These are phyloP conservation scores for Rhabdomys dilectus DNA, from an alignment of 2,113 vertebrate species.

Conservation along the genomic window DNA sequence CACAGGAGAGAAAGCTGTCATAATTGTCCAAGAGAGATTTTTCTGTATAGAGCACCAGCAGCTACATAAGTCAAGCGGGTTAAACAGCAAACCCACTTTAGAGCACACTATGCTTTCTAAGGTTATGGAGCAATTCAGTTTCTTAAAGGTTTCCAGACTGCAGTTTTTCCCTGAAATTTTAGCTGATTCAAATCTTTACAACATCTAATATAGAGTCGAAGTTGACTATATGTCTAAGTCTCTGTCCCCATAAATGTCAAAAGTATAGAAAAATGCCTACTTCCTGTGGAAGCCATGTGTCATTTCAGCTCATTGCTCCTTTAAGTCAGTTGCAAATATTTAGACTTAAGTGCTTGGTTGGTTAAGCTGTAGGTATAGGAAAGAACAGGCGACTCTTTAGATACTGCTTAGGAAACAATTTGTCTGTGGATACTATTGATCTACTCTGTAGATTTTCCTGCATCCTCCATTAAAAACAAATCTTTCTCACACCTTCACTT, in stretches of 20 bases:
- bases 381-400: slow-evolving; percentile 18
- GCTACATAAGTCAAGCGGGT: not conserved
- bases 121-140: slow-evolving; percentile 14
- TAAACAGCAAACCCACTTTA: slow-evolving; percentile 26
- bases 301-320: slow-evolving; percentile 63
- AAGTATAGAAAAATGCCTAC: slow-evolving; percentile 62
- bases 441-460: slow-evolving; percentile 33
- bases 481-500: slow-evolving; percentile 32
- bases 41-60: not conserved
- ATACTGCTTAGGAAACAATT: slow-evolving; percentile 51
- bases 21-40: not conserved
- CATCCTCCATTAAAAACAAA: slow-evolving; percentile 36
- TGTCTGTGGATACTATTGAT: not conserved
- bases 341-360: not conserved
- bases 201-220: slow-evolving; percentile 34
- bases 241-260: slow-evolving; percentile 72
- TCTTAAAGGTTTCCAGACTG: slow-evolving; percentile 62
- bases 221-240: slow-evolving; percentile 68
- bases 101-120: slow-evolving; percentile 46
- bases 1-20: not conserved
- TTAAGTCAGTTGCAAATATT: slow-evolving; percentile 59
- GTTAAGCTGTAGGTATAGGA: slow-evolving; percentile 28
- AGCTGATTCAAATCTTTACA: slow-evolving; percentile 60
- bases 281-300: slow-evolving; percentile 61
- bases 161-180: slow-evolving; percentile 46